Evolutionary conservation across 37 sponge, comb jelly and placozoan genomes (phyloP), one percentile per base, ranked within the genome.

Genomic region (Aphrocallistes beatrix): DNA sequence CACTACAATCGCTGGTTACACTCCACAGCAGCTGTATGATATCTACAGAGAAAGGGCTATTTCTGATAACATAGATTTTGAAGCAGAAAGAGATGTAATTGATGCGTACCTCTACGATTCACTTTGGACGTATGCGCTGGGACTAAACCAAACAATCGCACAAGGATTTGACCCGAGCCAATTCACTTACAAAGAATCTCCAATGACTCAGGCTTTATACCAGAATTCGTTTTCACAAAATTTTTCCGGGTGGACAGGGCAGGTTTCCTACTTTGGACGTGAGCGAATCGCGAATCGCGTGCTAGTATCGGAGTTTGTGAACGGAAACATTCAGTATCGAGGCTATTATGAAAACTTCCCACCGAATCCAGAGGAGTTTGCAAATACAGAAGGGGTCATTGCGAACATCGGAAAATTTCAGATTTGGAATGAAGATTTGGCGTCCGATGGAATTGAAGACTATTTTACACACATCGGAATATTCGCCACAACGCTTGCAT

Each of bases 401-500:
- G 25, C 75, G 32, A 60, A 60, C 21, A 60, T 60, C 34, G 3
- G 21, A 25, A 1, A 3, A 6, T 60, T 60, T 60, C 6, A 60
- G n/a, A 60, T 60, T 32, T 60, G 75, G 75, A 6, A 60, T 6
- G 75, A 60, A 60, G 75, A 60, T 19, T 6, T 8, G 21, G 75
- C 75, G 10, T 60, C 75, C 75, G 75, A 60, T 60, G 75, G 75
- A 60, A 60, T 13, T 60, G 34, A 60, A 30, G 75, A 60, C n/a
- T 30, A 28, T 28, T 60, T 60, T 30, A 60, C 75, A 6, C 10
- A 28, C 34, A 3, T 19, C n/a, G 34, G 6, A 21, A 21, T 60
- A 60, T 60, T 60, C 34, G 75, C 32, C 8, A 6, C 3, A 3
- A 30, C n/a, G 10, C n/a, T 60, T 3, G 75, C 21, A 13, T 25